Evolutionary conservation across 2,888 invertebrate genomes (phyloP).

Genomic region (Parnassius glacialis): DNA sequence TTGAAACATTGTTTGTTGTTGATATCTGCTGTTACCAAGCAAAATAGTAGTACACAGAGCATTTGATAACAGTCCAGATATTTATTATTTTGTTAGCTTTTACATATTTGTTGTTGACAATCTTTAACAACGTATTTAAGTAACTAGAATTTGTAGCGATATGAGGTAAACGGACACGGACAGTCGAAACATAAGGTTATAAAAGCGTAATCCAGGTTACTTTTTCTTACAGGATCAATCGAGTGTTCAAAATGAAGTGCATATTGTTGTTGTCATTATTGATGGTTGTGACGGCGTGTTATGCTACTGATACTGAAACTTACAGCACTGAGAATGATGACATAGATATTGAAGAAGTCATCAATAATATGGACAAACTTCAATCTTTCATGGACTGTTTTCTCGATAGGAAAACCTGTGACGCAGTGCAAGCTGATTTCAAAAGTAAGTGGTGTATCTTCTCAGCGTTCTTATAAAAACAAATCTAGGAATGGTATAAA

Average conservation of each 20-base stretch:
- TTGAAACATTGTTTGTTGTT: too few species aligned
- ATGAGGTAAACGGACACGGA: neutral
- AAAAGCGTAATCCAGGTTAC: neutral
- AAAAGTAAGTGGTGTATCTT: slow-evolving; percentile 51
- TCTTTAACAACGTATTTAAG: neutral
- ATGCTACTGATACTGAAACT: slow-evolving; percentile 42
- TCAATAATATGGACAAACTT: slow-evolving; percentile 36
- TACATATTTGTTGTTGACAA: neutral
- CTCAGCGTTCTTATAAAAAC: too few species aligned
- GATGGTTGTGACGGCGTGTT: slow-evolving; percentile 37
- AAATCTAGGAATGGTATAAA: too few species aligned
- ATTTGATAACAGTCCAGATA: neutral
- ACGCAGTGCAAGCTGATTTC: slow-evolving; percentile 43
- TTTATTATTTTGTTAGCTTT: neutral
- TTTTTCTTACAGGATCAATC: neutral
- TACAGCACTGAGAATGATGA: slow-evolving; percentile 58
- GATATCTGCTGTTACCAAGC: too few species aligned
- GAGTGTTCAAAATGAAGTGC: slow-evolving; percentile 46
- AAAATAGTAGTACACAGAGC: neutral
- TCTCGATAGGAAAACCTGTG: slow-evolving; percentile 46
- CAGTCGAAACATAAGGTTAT: neutral
- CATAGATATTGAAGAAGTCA: slow-evolving; percentile 51
- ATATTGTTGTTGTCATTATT: slow-evolving; percentile 41
- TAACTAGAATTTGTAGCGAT: neutral
- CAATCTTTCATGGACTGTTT: slow-evolving; percentile 51